phyloP scores from a whole-genome alignment of 2,888 invertebrate genomes.

The Ernsta delagoae region DNA sequence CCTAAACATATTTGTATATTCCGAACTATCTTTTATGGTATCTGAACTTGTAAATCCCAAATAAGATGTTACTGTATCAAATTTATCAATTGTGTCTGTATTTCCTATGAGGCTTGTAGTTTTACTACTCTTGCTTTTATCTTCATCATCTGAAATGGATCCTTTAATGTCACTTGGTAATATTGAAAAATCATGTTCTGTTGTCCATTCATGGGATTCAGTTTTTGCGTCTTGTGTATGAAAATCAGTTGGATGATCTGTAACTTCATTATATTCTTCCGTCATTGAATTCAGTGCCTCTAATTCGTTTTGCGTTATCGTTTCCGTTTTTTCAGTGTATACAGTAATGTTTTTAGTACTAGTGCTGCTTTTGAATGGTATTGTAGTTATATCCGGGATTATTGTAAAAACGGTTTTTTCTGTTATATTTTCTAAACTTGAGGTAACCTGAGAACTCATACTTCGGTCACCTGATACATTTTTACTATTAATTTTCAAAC shows the following conservation, averaged over 20 bases:
- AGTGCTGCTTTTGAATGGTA: background rate
- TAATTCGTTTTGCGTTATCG: background rate
- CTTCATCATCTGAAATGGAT: background rate
- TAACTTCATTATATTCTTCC: background rate
- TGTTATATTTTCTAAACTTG: background rate
- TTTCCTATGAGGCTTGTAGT: background rate
- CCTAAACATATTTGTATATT: background rate
- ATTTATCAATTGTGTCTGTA: background rate
- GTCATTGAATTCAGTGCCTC: background rate
- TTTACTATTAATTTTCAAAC: constrained; percentile 3
- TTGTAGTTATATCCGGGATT: constrained; percentile 6
- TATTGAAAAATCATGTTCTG: background rate
- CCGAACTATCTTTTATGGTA: background rate
- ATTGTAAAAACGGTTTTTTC: background rate
- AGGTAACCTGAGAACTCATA: background rate
- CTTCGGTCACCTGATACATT: constrained; percentile 3
- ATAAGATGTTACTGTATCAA: background rate
- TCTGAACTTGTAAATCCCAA: background rate
- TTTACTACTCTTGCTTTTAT: background rate
- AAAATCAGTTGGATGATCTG: background rate
- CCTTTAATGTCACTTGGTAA: background rate
- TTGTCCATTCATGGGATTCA: constrained; percentile 2
- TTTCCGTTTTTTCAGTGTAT: constrained; percentile 5
- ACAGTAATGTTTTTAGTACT: background rate
- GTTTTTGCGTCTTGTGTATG: background rate